Conservation (phyloP, 35 echinoderm and acorn worm species). For the Stichopus chloronotus region DNA sequence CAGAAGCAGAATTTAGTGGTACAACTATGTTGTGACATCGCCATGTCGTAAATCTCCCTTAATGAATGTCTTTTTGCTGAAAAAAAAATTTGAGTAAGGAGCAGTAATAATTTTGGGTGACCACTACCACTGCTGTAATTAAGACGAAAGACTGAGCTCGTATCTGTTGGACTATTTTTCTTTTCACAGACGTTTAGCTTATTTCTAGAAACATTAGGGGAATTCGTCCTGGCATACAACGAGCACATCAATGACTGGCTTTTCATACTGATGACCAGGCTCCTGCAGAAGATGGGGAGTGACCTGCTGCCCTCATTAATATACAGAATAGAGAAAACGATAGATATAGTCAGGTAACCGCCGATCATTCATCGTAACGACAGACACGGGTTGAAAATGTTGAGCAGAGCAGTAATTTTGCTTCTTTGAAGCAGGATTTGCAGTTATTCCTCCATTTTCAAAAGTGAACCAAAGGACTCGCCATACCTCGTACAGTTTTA, state of each 20-base stretch:
- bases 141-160: not conserved
- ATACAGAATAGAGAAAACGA: slow-evolving; percentile 80
- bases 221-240: slow-evolving; percentile 85
- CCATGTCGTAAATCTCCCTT: no score
- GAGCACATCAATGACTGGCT: slow-evolving; percentile 85
- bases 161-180: slow-evolving; percentile 5
- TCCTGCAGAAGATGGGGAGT: slow-evolving; percentile 92
- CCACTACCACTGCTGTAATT: no score
- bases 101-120: no score
- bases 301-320: slow-evolving; percentile 89
- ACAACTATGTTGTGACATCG: no score
- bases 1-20: no score
- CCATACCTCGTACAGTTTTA: no score
- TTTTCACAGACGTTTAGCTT: slow-evolving; percentile 83
- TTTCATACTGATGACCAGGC: slow-evolving; percentile 90
- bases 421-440: no score
- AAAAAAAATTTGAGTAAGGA: no score
- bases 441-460: no score
- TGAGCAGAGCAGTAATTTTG: no score
- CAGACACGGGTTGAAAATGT: not conserved
- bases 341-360: slow-evolving; percentile 91
- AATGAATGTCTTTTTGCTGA: no score
- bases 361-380: not conserved
- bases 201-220: slow-evolving; percentile 89
- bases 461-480: no score